Percentiles rank a stretch among this genome's conserved stretches.
These are phyloP conservation scores for Turdus rufiventris DNA, from an alignment of 2,113 vertebrate genomes.

Conservation along the genomic window DNA sequence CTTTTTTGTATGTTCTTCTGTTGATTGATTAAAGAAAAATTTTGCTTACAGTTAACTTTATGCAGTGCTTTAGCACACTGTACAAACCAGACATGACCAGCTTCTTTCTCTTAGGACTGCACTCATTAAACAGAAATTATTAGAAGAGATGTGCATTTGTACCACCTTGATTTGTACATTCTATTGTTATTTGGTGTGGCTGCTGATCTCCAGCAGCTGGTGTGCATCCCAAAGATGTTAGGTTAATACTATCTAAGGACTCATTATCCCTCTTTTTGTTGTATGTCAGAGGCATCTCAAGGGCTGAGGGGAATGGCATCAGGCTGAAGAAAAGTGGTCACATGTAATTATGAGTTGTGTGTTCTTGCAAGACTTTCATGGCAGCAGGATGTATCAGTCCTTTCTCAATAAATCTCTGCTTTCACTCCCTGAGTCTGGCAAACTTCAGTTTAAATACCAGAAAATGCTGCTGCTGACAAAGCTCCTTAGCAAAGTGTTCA, in stretches of 20 bases:
- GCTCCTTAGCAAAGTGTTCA: neutral
- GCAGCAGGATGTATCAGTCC: neutral
- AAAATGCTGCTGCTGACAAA: neutral
- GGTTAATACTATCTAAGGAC: neutral
- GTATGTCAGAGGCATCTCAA: neutral
- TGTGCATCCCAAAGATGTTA: neutral
- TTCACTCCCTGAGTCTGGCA: neutral
- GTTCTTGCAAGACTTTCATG: neutral
- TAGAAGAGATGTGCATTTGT: neutral
- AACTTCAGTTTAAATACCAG: neutral
- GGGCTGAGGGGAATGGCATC: neutral
- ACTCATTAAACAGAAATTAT: neutral
- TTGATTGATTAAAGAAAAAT: neutral
- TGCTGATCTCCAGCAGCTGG: neutral
- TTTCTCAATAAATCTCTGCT: neutral
- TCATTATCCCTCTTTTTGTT: fast-evolving
- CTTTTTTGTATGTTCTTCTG: neutral
- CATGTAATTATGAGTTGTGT: fast-evolving
- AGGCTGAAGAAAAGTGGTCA: neutral
- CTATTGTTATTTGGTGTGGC: neutral
- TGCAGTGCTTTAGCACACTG: neutral
- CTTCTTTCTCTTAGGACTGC: neutral
- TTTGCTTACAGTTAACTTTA: neutral
- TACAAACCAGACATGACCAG: neutral
- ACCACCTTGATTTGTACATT: neutral